Evolutionary conservation across 2,888 invertebrate genomes (phyloP).

Genomic region (Parnassius smintheus): DNA sequence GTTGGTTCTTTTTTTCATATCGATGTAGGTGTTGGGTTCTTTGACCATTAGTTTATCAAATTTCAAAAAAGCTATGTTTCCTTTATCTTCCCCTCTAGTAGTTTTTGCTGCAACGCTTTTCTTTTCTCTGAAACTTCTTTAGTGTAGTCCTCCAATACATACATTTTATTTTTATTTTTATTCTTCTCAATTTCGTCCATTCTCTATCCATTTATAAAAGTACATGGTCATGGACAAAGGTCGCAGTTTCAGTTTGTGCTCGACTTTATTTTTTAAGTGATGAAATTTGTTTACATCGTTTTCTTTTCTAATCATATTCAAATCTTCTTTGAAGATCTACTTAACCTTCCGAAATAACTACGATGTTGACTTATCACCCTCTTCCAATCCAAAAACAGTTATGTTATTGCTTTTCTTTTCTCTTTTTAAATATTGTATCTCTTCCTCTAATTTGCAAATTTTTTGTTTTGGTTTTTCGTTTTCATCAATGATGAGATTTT

Average conservation of each 20-base stretch:
- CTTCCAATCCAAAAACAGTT: no score
- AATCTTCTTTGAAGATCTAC: no score
- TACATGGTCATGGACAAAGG: constrained; percentile 17
- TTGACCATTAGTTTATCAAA: constrained; percentile 37
- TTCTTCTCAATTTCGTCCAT: constrained; percentile 31
- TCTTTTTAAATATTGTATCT: constrained; percentile 12
- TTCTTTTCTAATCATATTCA: no score
- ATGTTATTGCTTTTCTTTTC: no score
- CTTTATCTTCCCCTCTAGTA: constrained; percentile 30
- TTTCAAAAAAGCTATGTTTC: constrained; percentile 32
- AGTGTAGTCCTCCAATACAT: constrained; percentile 35
- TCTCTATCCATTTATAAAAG: constrained; percentile 31
- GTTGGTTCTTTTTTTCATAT: constrained; percentile 28
- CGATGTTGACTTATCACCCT: no score
- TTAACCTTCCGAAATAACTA: no score
- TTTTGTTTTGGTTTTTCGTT: constrained; percentile 25
- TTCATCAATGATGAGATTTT: constrained; percentile 25
- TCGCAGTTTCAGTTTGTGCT: constrained; percentile 1
- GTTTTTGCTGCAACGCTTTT: constrained; percentile 29
- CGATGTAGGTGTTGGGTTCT: constrained; percentile 20
- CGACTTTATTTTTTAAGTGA: background rate
- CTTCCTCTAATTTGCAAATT: constrained; percentile 20
- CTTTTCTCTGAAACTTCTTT: constrained; percentile 37
- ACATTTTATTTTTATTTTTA: constrained; percentile 24
- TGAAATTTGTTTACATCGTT: no score